Base-by-base conservation (phyloP, 2,113 vertebrate species). In the Damaliscus lunatus region DNA sequence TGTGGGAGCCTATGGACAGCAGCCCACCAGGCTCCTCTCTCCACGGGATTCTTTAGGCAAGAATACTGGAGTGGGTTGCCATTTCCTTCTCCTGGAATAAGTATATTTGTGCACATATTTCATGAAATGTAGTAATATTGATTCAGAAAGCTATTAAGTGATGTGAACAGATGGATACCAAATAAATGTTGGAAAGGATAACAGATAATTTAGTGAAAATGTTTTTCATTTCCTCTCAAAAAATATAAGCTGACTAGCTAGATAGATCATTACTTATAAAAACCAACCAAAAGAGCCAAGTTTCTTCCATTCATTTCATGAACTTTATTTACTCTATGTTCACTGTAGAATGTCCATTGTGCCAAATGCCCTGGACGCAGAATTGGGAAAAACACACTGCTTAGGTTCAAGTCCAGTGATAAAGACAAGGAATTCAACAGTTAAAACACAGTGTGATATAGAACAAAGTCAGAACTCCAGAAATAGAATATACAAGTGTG, bases 251-350 rank as follows among this genome's bases (percentile, higher is more conserved):
- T 89, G 17, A 92, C 31, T 80, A 81, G 29, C 31, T 80, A 81
- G 29, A 6, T 62, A 33, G 25, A 90, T 91, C n/a, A 91, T 88
- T 64, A 53, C 40, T 80, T 95, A 33, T 6, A 55, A 93, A 96
- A 77, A 59, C 3, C 15, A 81, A 52, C 29, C 48, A 40, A 78
- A 71, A 23, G 3, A 87, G 50, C 21, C 90, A 89, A 86, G 33
- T 89, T 96, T 84, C 77, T 94, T 96, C 62, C 7, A n/a, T 16
- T 92, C 46, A 93, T 59, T 93, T 88, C 85, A 53, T 57, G 57
- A 89, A 52, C 25, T 53, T 94, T 87, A 57, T 94, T 96, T 78
- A 36, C 36, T 91, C n/a, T 57, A 2, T 89, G 27, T 82, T 93
- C 93, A 27, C 53, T 31, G 8, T 86, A 19, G 23, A 60, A 23